Base-by-base conservation (phyloP, 2,113 vertebrate species). In the Paramisgurnus dabryanus region DNA sequence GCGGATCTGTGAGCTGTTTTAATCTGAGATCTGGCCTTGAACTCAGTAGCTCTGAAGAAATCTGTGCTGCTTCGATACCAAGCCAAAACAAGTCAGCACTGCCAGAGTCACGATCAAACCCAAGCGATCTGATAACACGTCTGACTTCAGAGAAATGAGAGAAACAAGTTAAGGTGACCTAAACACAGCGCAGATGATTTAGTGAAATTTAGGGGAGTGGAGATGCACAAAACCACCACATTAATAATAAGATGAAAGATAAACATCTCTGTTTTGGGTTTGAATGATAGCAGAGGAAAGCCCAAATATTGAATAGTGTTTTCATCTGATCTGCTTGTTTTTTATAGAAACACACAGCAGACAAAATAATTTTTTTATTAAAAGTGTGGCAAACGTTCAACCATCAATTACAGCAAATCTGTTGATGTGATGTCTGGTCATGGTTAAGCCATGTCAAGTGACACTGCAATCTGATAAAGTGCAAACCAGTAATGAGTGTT, bases 371-470 rank as follows among this genome's bases (percentile, higher is more conserved):
- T 34, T 34, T 61, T 74, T 75, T 47, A 47, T 41, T 10, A 6
- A 69, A 83, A 58, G 6, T 41, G 15, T 63, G 69, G 50, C 43
- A 43, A 45, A 75, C 41, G 43, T 64, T 78, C 79, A 84, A 68
- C 72, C 79, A 68, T 65, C 82, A 85, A 83, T 87, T 88, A 78
- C n/a, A 68, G 64, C 12, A 67, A 76, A 81, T 78, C 76, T 77
- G 74, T 78, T 67, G 69, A 79, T 63, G 58, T 67, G 79, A 86
- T 82, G 81, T 74, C 80, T 76, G 77, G 73, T 75, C 75, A 78
- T 80, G 84, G 82, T 81, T 69, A 61, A 79, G 83, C 77, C 63
- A 61, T 83, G 77, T 82, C 75, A 81, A 78, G 76, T 80, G 81
- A 82, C 83, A 83, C 64, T n/a, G 45, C 69, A 41, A 67, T 75